These are phyloP conservation scores for Pelobates fuscus DNA, from an alignment of 2,113 vertebrate species.

Conservation along the genomic window DNA sequence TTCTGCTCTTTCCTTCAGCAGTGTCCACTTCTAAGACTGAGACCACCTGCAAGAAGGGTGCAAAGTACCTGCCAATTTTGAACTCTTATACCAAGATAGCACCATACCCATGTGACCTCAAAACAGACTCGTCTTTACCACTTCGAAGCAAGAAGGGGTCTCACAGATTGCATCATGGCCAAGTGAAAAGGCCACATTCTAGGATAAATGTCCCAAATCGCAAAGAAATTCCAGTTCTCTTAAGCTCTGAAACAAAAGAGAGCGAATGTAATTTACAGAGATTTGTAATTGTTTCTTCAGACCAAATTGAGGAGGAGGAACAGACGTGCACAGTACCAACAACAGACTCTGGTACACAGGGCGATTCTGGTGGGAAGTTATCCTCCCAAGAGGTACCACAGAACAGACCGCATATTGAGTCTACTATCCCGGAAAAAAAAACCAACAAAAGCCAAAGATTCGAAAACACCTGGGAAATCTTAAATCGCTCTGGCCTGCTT, in stretches of 20 bases:
- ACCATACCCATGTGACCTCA: conserved; percentile 72
- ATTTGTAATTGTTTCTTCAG: background rate
- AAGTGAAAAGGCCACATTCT: background rate
- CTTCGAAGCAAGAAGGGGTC: background rate
- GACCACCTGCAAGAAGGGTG: background rate
- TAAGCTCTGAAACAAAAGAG: background rate
- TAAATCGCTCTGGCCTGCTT: conserved; percentile 81
- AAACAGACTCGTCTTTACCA: background rate
- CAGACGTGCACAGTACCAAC: background rate
- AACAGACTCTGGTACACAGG: background rate
- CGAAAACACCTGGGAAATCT: conserved; percentile 85
- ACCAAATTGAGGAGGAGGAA: background rate
- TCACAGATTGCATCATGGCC: background rate
- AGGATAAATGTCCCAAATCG: background rate
- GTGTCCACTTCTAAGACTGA: background rate
- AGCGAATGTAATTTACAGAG: background rate
- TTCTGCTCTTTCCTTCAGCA: conserved; percentile 17
- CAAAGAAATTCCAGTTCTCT: background rate
- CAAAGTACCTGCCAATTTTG: conserved; percentile 74
- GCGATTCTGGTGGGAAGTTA: background rate
- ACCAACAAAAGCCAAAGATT: conserved; percentile 73
- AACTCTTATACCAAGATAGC: conserved; percentile 87
- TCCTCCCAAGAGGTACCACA: background rate
- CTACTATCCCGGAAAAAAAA: conserved; percentile 4
- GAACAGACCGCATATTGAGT: no score